Percentiles rank a stretch among this genome's conserved stretches.
Conservation (phyloP, 2,113 vertebrate genomes). For the Lagopus muta region DNA sequence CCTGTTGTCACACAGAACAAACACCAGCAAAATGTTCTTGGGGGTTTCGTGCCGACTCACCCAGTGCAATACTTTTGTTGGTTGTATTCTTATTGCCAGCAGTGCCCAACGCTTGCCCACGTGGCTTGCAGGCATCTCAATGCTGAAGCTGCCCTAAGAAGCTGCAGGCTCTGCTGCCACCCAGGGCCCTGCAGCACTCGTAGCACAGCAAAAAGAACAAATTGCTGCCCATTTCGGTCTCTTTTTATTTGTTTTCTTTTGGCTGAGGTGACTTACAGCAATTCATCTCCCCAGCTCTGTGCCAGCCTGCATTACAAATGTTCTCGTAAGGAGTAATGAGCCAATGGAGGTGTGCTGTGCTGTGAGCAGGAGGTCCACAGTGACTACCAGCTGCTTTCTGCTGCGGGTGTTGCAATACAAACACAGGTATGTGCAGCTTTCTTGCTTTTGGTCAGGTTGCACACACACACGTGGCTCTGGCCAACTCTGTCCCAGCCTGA, state of each 20-base stretch:
- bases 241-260: neutral
- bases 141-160: neutral
- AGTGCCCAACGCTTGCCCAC: accelerated
- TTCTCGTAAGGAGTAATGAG: neutral
- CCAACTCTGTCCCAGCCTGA: neutral
- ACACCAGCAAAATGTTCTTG: neutral
- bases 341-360: neutral
- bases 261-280: neutral
- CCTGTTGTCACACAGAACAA: neutral
- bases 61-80: neutral
- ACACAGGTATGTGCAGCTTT: accelerated
- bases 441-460: neutral
- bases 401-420: accelerated
- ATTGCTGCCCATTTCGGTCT: neutral
- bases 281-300: neutral
- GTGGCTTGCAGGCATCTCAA: neutral
- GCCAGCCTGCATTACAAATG: neutral
- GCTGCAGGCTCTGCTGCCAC: neutral
- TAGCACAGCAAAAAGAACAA: neutral
- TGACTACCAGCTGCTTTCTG: neutral
- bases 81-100: neutral
- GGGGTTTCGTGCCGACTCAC: neutral
- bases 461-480: accelerated
- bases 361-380: neutral
- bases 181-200: neutral